Base-by-base conservation (phyloP, 2,797 vertebrate genomes). In the Danio choprae region DNA sequence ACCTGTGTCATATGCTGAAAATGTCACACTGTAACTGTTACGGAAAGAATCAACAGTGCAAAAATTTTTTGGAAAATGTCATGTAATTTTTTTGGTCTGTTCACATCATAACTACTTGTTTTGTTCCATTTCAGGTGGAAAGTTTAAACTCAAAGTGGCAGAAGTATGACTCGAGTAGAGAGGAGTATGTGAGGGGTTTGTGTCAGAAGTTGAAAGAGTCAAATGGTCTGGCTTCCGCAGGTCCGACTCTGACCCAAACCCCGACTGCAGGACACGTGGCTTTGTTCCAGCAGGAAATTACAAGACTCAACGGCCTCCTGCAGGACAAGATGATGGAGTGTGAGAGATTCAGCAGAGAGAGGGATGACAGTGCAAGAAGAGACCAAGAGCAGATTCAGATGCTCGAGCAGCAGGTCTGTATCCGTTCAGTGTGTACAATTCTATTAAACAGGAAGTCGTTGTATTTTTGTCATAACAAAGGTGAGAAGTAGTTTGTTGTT, bases 61-160 rank as follows among this genome's bases (percentile, higher is more conserved):
- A 12, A 67, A 44, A 22, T 29, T 69, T 13, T 53, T 63, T 71
- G 38, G 77, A 79, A 71, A 79, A 79, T 62, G 44, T 70, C 18
- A 16, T 48, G 20, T 55, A 3, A 41, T 51, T 53, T 76, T 56
- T 55, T 29, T 22, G 71, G 72, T 58, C 71, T n/a, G 1, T 46
- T 53, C 7, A 53, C 4, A 12, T 72, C 15, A 50, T 44, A 1
- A 29, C 41, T 79, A 3, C 58, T 18, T 41, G 51, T 48, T 56
- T 62, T 43, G 9, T 58, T 74, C 67, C 38, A 7, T 56, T 8
- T 15, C 84, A 98, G 97, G 97, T 98, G 11, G 96, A 98, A 88
- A 93, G 92, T 81, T 92, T 99, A 77, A 99, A 99, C 5, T 91
- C 95, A 1, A 96, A 95, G 68, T 99, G 97, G 97, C 97, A 99